Evolutionary conservation across 2,888 invertebrate species (phyloP).

Genomic region (Pycnomerus fuliginosus): DNA sequence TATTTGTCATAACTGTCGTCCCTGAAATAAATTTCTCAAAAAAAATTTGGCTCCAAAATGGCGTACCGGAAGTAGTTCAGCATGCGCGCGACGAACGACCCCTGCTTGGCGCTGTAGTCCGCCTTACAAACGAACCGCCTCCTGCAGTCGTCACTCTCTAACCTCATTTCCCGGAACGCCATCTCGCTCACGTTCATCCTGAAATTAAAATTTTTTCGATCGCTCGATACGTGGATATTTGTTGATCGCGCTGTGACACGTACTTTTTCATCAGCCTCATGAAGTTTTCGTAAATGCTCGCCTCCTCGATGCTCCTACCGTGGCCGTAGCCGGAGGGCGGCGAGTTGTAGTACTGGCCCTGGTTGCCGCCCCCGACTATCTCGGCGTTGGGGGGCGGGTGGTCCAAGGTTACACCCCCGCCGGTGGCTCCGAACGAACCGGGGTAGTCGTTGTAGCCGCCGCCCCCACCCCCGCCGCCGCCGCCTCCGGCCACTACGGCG

Average conservation of each 20-base stretch:
- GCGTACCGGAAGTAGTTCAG: background rate
- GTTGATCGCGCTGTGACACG: no score
- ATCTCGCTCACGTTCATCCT: slow-evolving; percentile 45
- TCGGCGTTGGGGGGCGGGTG: no score
- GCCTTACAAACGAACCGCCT: slow-evolving; percentile 57
- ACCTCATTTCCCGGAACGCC: slow-evolving; percentile 44
- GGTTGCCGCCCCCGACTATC: background rate
- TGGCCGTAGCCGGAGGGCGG: background rate
- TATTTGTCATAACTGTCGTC: background rate
- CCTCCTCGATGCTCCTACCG: background rate
- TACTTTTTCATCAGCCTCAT: slow-evolving; percentile 7
- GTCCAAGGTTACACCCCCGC: background rate
- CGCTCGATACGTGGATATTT: no score
- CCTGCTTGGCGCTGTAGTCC: slow-evolving; percentile 50
- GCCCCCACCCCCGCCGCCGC: background rate
- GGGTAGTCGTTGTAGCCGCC: background rate
- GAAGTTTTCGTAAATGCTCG: slow-evolving; percentile 3
- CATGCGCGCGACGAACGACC: background rate
- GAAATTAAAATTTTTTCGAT: no score
- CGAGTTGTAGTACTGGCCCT: background rate
- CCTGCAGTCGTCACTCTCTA: slow-evolving; percentile 49
- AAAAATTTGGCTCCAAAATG: background rate
- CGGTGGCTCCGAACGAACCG: background rate
- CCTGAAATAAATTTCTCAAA: background rate
- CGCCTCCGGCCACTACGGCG: slow-evolving; percentile 7